Percentiles rank a stretch among this genome's conserved stretches.
Conservation (phyloP, 2,797 vertebrate species). For the Peromyscus melanophrys region DNA sequence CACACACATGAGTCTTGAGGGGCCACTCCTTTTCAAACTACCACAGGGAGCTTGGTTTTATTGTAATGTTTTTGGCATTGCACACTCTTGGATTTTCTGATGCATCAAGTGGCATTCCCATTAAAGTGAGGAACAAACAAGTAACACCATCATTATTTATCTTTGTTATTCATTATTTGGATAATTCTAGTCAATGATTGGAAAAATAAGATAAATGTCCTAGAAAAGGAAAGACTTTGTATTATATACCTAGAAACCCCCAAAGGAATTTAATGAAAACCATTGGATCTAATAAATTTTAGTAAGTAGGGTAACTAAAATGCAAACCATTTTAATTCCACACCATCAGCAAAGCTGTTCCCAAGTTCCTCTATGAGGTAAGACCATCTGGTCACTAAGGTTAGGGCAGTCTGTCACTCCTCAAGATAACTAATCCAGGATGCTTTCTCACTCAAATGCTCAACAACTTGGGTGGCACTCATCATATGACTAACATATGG, state of each 20-base stretch:
- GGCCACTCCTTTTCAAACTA: not conserved
- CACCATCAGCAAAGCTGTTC: not conserved
- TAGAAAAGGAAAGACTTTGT: not conserved
- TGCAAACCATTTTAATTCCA: not conserved
- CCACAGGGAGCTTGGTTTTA: not conserved
- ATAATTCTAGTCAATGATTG: constrained; percentile 21
- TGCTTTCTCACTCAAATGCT: not conserved
- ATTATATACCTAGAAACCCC: not conserved
- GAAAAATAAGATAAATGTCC: constrained; percentile 30
- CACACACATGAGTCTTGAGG: not conserved
- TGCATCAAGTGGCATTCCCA: not conserved
- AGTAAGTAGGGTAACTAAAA: constrained; percentile 40
- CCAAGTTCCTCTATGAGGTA: not conserved
- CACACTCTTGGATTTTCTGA: not conserved
- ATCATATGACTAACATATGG: not conserved
- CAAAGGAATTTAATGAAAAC: constrained; percentile 29
- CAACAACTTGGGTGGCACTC: not conserved
- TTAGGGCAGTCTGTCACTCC: not conserved
- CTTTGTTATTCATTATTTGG: constrained; percentile 32
- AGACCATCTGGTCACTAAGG: not conserved
- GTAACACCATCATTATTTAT: not conserved
- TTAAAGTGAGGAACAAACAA: constrained; percentile 28
- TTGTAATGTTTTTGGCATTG: not conserved
- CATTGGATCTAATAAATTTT: constrained; percentile 35
- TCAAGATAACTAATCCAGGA: not conserved